These are phyloP conservation scores for Hippopotamus amphibius DNA, from an alignment of 2,113 vertebrate genomes.

Conservation along the genomic window DNA sequence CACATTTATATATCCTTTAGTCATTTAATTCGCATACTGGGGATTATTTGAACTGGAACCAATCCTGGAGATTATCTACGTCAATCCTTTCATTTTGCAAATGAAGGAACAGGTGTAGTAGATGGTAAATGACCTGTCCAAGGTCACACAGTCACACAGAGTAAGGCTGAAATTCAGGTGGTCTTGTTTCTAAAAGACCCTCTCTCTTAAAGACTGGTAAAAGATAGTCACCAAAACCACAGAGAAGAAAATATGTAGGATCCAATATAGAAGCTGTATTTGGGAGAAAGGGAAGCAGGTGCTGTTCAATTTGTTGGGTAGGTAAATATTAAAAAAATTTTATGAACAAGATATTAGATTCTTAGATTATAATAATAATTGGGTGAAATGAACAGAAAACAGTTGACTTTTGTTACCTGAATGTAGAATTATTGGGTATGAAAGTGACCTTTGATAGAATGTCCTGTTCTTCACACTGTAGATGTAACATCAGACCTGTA, in stretches of 20 bases:
- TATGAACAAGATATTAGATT: not conserved
- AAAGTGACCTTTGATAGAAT: not conserved
- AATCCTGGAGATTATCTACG: not conserved
- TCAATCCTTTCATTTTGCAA: not conserved
- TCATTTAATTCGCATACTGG: not conserved
- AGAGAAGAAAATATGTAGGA: not conserved
- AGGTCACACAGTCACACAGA: too few relatives aligned
- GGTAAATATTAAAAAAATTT: not conserved
- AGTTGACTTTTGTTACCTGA: constrained; percentile 22
- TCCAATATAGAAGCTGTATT: not conserved
- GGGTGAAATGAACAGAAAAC: not conserved
- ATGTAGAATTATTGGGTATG: not conserved
- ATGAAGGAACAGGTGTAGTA: not conserved
- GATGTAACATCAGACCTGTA: too few relatives aligned
- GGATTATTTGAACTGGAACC: not conserved
- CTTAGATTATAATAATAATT: not conserved
- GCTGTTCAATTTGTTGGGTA: not conserved
- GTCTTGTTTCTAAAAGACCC: not conserved
- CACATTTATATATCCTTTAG: not conserved
- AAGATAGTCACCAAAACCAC: not conserved
- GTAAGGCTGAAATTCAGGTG: not conserved
- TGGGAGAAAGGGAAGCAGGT: not conserved
- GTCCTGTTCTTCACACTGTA: not conserved
- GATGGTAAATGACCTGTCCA: not conserved
- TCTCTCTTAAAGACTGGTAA: not conserved